Conservation (phyloP, 2,113 vertebrate genomes). For the Morphnarchus princeps region DNA sequence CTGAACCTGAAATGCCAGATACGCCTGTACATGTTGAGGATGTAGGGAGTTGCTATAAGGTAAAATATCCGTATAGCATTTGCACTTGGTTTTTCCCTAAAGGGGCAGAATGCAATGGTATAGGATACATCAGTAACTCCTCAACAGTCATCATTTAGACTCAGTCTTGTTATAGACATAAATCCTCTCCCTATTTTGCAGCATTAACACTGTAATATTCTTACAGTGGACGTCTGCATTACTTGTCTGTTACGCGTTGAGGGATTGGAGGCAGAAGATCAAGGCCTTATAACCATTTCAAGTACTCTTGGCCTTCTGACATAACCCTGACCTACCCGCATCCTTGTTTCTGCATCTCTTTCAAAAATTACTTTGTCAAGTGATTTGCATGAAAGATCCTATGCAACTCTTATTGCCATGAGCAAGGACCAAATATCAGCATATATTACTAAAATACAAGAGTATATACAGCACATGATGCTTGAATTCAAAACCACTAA, state of each 20-base stretch:
- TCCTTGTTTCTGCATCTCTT: neutral
- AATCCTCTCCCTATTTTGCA: neutral
- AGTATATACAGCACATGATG: neutral
- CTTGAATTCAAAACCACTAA: neutral
- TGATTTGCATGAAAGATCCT: neutral
- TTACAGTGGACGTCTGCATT: neutral
- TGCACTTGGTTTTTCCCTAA: neutral
- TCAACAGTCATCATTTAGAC: neutral
- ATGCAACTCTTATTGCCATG: neutral
- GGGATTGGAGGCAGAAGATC: neutral
- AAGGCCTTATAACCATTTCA: neutral
- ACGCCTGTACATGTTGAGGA: fast-evolving
- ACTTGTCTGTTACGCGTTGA: neutral
- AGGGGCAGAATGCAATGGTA: neutral
- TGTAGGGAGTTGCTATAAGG: neutral
- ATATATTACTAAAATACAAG: neutral
- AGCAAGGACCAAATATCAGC: neutral
- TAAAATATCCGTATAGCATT: neutral
- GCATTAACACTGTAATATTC: neutral
- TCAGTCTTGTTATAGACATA: neutral
- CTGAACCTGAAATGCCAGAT: neutral
- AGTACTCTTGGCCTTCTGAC: neutral
- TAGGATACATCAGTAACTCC: neutral
- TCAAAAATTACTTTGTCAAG: neutral
- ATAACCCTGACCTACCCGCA: neutral